Base-by-base conservation (phyloP, 1,140 invertebrate genomes). In the Nasonia longicornis region DNA sequence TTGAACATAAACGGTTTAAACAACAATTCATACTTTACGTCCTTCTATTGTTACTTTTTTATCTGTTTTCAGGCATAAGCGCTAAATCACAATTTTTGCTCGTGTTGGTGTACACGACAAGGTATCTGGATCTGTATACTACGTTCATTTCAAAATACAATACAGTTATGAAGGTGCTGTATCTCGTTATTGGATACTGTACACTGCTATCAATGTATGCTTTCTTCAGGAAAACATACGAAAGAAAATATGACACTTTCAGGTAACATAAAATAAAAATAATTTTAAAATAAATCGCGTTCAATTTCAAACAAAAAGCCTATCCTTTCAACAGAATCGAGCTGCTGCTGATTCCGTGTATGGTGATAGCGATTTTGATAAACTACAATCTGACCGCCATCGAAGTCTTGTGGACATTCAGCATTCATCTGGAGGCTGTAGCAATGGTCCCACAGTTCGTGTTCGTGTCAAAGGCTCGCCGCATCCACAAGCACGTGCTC, bases 331-430 rank as follows among this genome's bases (percentile, higher is more conserved):
- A 86, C 85, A 95, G 96, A 82, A 95, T 99, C 87, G 98, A 99
- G 89, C 99, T 99, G 89, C 91, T 99, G 74, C 87, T 99, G 80
- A 91, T 98, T 82, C 98, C 98, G 11, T 94, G 95, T 73, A 93
- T 95, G 72, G 90, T 98, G 14, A 91, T 99, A 71, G 95, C 98
- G 10, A 90, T 99, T 79, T 87, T 99, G 29, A 96, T 99, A 83
- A 99, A 99, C 90, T 97, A 99, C 90, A 97, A 98, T 45, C 98
- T 98, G 87, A 94, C 95, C n/a, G 91, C 96, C 22, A 91, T 99
- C 87, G 98, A 99, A 93, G 96, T 99, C 77, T 91, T 99, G 82
- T 99, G 99, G 99, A 99, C 99, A 48, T 99, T 99, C 92, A 99
- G 97, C 87, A 99, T 99, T 93, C 99, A 99, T 89, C 91, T 99